Conservation (phyloP, 2,888 invertebrate species). For the Platycheirus rosarum region DNA sequence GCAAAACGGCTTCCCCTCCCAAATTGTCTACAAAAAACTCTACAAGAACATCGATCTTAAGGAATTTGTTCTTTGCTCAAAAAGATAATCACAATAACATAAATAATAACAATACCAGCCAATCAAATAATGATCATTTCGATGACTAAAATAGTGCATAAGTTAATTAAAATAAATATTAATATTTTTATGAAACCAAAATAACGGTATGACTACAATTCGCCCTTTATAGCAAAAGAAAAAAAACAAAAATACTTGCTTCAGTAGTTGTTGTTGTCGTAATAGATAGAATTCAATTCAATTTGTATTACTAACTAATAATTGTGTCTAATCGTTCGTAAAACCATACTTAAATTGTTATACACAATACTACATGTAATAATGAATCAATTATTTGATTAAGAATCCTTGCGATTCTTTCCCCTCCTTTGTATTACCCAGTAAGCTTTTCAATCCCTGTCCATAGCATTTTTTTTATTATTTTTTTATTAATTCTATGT, state of each 20-base stretch:
- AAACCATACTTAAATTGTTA: constrained; percentile 55
- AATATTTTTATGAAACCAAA: constrained; percentile 13
- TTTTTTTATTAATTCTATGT: constrained; percentile 23
- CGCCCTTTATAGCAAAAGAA: not conserved
- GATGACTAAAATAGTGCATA: constrained; percentile 68
- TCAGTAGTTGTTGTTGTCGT: constrained; percentile 49
- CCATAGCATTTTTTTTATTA: not conserved
- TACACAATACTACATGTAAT: constrained; percentile 13
- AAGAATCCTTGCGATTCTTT: constrained; percentile 1
- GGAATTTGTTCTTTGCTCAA: constrained; percentile 76
- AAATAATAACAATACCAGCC: constrained; percentile 45
- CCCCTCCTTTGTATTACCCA: no score
- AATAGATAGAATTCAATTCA: constrained; percentile 58
- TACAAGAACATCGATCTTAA: constrained; percentile 76
- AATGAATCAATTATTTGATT: constrained; percentile 19
- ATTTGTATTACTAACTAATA: constrained; percentile 58
- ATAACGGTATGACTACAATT: constrained; percentile 8
- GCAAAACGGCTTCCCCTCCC: constrained; percentile 19
- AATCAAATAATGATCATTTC: constrained; percentile 48
- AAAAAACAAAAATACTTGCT: constrained; percentile 27
- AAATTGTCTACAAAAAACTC: constrained; percentile 65
- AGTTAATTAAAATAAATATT: not conserved
- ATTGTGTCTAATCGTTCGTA: constrained; percentile 70
- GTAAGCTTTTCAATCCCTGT: not conserved
- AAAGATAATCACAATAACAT: constrained; percentile 60